Percentiles rank a stretch among this genome's conserved stretches.
phyloP scores from a whole-genome alignment of 2,797 vertebrate genomes.

The Ciconia nigra region DNA sequence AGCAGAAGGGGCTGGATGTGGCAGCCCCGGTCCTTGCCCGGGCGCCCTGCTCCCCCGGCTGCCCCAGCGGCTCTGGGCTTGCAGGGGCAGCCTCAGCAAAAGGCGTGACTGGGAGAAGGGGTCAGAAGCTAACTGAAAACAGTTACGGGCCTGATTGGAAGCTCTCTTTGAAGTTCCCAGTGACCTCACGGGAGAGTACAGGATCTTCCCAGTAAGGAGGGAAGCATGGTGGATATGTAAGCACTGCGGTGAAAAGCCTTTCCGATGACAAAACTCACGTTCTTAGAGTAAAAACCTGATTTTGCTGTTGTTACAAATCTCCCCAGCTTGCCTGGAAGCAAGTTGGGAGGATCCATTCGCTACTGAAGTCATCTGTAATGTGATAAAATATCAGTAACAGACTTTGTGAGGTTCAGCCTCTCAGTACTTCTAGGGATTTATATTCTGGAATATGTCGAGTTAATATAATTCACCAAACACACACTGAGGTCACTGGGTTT shows the following conservation, averaged over 20 bases:
- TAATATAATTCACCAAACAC: neutral
- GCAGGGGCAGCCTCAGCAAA: neutral
- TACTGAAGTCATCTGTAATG: neutral
- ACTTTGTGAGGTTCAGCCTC: neutral
- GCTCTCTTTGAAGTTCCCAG: accelerated
- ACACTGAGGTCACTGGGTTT: neutral
- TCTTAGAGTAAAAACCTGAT: neutral
- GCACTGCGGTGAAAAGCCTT: accelerated
- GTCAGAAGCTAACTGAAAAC: neutral
- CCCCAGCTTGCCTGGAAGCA: neutral
- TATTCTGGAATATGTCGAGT: neutral
- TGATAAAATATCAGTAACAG: neutral
- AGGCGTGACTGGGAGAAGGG: accelerated
- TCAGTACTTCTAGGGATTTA: accelerated
- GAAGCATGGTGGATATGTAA: accelerated
- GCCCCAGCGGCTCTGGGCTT: neutral
- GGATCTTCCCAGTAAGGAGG: neutral
- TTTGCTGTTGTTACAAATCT: neutral
- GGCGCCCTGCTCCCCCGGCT: accelerated
- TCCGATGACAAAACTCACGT: neutral
- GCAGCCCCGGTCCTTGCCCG: neutral
- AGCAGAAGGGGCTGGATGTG: neutral
- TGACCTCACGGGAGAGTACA: neutral
- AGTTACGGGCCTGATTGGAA: accelerated
- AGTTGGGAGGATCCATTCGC: neutral